A percentile compares a stretch with the other conserved stretches of the same genome.
Conservation (phyloP, 2,113 vertebrate species). For the Oncorhynchus tshawytscha region DNA sequence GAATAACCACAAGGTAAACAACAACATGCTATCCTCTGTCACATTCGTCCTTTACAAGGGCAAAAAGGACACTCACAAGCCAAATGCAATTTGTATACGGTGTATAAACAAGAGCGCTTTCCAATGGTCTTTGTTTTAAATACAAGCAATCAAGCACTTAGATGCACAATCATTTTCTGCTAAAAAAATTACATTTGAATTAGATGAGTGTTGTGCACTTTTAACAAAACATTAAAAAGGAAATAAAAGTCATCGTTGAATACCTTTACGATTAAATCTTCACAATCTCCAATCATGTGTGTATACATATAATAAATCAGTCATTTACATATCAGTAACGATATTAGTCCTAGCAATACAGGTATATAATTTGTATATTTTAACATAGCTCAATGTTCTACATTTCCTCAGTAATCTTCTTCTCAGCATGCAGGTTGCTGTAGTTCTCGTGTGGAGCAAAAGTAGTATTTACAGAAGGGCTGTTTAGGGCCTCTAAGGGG, state of each 20-base stretch:
- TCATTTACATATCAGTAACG: constrained; percentile 27
- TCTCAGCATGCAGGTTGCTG: constrained; percentile 99
- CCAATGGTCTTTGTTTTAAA: constrained; percentile 39
- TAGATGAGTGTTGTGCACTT: constrained; percentile 19
- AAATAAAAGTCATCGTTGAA: constrained; percentile 9
- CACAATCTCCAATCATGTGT: constrained; percentile 33
- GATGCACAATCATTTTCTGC: constrained; percentile 47
- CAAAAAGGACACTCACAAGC: constrained; percentile 15
- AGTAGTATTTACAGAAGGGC: constrained; percentile 96
- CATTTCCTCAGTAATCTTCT: constrained; percentile 26
- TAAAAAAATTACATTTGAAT: constrained; percentile 21
- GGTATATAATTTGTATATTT: constrained; percentile 28
- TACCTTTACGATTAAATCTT: constrained; percentile 16
- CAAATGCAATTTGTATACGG: constrained; percentile 25
- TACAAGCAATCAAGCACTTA: constrained; percentile 60
- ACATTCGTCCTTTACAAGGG: constrained; percentile 42
- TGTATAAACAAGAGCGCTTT: constrained; percentile 53
- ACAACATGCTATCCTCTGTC: constrained; percentile 21
- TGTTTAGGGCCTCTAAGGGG: constrained; percentile 89
- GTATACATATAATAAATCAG: constrained; percentile 33
- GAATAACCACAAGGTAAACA: constrained; percentile 9
- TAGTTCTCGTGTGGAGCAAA: constrained; percentile 92
- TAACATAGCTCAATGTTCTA: constrained; percentile 18
- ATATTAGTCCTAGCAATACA: constrained; percentile 28
- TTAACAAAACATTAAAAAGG: constrained; percentile 50